Conservation (phyloP, 2,888 invertebrate species). For the Parapristionchus giblindavisi region DNA sequence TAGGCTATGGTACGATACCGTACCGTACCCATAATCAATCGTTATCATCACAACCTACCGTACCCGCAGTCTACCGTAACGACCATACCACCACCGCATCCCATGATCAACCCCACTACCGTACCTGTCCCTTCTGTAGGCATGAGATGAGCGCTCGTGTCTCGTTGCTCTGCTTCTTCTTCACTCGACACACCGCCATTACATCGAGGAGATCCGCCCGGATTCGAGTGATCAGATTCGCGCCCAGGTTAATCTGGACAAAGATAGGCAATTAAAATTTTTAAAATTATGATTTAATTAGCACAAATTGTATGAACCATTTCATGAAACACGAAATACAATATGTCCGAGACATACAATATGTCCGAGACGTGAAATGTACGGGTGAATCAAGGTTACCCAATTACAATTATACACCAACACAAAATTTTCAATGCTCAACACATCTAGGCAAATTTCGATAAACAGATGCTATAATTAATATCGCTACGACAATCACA, state of each 20-base stretch:
- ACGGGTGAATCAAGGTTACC: no score
- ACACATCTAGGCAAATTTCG: neutral
- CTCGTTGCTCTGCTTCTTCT: conserved; percentile 98
- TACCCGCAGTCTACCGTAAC: neutral
- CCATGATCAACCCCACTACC: neutral
- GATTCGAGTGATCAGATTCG: conserved; percentile 86
- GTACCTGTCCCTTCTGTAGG: conserved; percentile 81
- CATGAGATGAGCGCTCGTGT: conserved; percentile 93
- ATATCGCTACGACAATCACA: no score
- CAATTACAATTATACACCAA: no score
- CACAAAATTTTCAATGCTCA: no score
- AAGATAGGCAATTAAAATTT: no score
- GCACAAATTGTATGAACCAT: no score
- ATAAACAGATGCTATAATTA: neutral
- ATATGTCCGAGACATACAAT: no score
- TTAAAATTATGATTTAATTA: no score
- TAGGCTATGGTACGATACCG: no score
- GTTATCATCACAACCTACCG: neutral
- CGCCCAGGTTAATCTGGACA: conserved; percentile 78
- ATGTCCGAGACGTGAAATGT: no score
- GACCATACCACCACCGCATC: neutral
- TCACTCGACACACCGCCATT: conserved; percentile 87
- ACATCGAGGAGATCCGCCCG: conserved; percentile 86
- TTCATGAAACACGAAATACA: no score
- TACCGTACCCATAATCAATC: no score